Conservation (phyloP, 1,140 invertebrate species). For the Cylas formicarius region DNA sequence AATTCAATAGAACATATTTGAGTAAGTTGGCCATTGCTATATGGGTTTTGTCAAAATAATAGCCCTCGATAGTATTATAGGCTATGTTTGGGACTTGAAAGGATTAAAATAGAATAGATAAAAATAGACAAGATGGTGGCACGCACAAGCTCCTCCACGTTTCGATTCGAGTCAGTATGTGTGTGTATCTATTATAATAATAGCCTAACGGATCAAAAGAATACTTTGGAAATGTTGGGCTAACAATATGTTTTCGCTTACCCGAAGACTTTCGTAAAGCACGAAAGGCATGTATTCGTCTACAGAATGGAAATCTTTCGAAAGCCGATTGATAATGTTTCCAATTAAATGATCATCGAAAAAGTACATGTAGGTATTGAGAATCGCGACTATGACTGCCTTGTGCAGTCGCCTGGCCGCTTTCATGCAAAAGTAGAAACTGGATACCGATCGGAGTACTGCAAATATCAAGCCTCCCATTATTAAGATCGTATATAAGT, state of each 20-base stretch:
- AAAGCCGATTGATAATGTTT: conserved; percentile 29
- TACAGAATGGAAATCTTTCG: conserved; percentile 21
- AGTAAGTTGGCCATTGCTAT: no score
- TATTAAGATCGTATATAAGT: conserved; percentile 18
- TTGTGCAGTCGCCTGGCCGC: conserved; percentile 21
- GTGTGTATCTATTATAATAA: no score
- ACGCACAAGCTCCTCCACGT: no score
- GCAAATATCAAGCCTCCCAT: conserved; percentile 2
- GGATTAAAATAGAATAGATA: no score
- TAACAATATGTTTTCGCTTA: conserved; percentile 7
- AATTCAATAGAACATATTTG: no score
- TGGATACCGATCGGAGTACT: conserved; percentile 35
- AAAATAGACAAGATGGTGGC: no score
- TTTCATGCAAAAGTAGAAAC: conserved; percentile 1
- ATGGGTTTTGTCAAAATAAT: no score
- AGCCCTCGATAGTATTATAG: no score
- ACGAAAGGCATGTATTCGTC: conserved; percentile 26
- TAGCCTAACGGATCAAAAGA: no score
- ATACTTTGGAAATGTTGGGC: background rate
- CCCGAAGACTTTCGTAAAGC: conserved; percentile 19
- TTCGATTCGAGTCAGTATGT: no score
- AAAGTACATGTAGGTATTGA: conserved; percentile 25
- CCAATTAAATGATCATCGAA: conserved; percentile 29
- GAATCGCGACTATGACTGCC: conserved; percentile 14
- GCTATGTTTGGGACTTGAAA: no score